phyloP scores from a whole-genome alignment of 2,113 vertebrate genomes.

The Elachura formosa region DNA sequence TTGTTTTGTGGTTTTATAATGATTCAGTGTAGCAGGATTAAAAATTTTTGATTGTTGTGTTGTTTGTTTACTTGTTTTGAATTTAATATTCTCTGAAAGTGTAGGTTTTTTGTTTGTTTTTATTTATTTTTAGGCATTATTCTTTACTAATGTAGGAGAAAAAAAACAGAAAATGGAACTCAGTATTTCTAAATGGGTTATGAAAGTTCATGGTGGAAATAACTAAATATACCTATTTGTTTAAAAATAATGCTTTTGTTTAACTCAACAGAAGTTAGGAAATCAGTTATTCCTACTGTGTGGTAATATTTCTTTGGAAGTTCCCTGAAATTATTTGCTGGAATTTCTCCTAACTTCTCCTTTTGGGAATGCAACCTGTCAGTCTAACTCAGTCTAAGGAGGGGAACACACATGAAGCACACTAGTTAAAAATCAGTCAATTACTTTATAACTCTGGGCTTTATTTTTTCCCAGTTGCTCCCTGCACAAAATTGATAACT shows the following conservation, averaged over 20 bases:
- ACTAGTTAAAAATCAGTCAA: background rate
- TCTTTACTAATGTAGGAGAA: background rate
- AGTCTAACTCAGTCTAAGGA: background rate
- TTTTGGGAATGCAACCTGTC: background rate
- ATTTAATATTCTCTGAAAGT: background rate
- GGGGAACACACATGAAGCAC: background rate
- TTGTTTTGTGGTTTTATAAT: background rate
- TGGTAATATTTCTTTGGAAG: background rate
- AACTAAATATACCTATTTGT: background rate
- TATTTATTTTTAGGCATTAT: rapidly evolving
- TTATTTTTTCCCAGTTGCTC: background rate
- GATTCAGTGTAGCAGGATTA: background rate
- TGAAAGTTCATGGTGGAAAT: background rate
- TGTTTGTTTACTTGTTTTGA: background rate
- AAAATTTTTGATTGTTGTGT: background rate
- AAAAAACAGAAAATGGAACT: background rate
- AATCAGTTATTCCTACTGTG: background rate
- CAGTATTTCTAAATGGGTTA: background rate
- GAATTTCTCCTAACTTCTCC: background rate
- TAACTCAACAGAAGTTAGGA: background rate
- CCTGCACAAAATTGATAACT: background rate
- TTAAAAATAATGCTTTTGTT: background rate
- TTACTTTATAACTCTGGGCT: conserved; percentile 2
- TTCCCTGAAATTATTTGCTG: background rate
- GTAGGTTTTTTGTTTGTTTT: background rate